Percentiles rank a stretch among this genome's conserved stretches.
Evolutionary conservation across 2,113 vertebrate species (phyloP).

Genomic region (Quiscalus mexicanus): DNA sequence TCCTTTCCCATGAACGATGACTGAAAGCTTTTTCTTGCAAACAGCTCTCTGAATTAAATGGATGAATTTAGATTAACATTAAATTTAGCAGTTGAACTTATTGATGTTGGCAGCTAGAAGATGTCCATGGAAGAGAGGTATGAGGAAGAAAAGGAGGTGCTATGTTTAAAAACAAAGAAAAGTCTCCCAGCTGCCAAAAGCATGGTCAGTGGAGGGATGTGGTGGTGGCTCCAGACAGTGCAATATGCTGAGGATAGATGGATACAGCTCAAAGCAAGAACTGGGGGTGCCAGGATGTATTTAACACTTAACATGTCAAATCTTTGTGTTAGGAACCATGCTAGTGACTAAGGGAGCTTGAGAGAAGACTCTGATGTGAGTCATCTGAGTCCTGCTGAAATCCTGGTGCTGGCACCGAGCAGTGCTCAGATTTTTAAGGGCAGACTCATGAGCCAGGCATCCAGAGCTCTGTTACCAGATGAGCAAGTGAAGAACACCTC

Average conservation of each 20-base stretch:
- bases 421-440: not conserved
- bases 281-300: fast-evolving
- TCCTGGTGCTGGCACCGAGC: fast-evolving
- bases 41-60: not conserved
- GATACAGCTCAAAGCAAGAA: not conserved
- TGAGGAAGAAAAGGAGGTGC: not conserved
- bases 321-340: not conserved
- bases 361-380: not conserved
- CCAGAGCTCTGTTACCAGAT: not conserved
- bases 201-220: not conserved
- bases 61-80: not conserved
- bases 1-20: not conserved
- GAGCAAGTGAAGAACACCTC: slow-evolving; percentile 3
- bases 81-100: not conserved
- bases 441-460: not conserved
- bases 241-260: not conserved
- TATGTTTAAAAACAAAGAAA: not conserved
- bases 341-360: not conserved
- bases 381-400: not conserved
- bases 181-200: not conserved
- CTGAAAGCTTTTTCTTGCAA: not conserved
- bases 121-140: not conserved
- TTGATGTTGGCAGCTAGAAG: not conserved
- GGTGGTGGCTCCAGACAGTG: not conserved
- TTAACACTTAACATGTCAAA: not conserved